These are phyloP conservation scores for Ammodytes dubius DNA, from an alignment of 2,113 vertebrate species.

Conservation along the genomic window DNA sequence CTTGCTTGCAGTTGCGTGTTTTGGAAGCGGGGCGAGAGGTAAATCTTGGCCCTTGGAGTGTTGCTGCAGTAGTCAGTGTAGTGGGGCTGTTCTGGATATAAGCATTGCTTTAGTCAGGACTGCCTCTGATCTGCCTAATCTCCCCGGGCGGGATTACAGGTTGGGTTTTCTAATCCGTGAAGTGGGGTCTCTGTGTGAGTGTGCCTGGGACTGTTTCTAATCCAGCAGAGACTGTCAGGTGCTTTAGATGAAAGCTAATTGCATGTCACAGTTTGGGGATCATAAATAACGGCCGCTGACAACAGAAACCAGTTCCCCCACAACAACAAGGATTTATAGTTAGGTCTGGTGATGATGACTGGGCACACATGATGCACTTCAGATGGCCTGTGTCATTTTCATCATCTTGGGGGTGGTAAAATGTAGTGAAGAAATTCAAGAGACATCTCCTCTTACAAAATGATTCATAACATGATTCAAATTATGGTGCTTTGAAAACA, in stretches of 20 bases:
- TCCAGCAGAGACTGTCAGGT: conserved; percentile 79
- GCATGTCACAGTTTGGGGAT: conserved; percentile 75
- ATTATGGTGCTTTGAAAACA: conserved; percentile 11
- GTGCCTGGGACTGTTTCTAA: conserved; percentile 72
- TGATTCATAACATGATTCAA: conserved; percentile 41
- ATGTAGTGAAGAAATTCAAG: conserved; percentile 22
- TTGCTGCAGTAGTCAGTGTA: conserved; percentile 45
- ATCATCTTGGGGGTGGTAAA: conserved; percentile 42
- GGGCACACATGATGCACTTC: conserved; percentile 14
- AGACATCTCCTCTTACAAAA: conserved; percentile 28
- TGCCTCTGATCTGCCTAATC: conserved; percentile 82
- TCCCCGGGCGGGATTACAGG: conserved; percentile 80
- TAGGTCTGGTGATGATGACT: conserved; percentile 35
- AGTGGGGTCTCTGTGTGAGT: conserved; percentile 74
- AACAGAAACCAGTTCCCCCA: conserved; percentile 49
- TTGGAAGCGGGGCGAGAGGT: conserved; percentile 54
- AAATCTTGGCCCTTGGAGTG: conserved; percentile 70
- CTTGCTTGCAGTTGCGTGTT: conserved; percentile 52
- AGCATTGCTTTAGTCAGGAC: conserved; percentile 75
- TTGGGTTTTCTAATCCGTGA: conserved; percentile 79
- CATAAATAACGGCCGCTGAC: conserved; percentile 54
- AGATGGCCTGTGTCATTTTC: conserved; percentile 40
- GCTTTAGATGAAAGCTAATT: conserved; percentile 84
- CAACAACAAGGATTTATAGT: conserved; percentile 48
- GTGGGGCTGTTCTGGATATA: conserved; percentile 69